Evolutionary conservation across 2,888 invertebrate genomes (phyloP), one percentile per base, ranked within the genome.

Genomic region (Leptinotarsa peninsularis): DNA sequence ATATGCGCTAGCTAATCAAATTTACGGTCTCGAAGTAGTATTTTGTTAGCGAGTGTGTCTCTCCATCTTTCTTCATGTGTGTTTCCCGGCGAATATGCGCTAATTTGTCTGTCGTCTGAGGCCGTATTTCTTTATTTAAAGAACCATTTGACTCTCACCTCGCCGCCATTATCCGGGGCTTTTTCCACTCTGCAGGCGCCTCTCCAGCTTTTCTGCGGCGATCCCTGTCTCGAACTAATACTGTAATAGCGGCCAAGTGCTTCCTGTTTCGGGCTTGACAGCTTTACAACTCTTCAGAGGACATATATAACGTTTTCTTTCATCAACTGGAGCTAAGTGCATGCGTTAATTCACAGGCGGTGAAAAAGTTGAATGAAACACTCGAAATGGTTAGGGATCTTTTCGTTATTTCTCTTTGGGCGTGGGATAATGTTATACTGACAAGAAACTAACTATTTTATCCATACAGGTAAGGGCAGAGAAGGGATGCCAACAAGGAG

Each of bases 41-140:
- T 84, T 84, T 81, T 82, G 83, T 83, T 83, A 82, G 78, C 76
- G 71, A 71, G 74, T 66, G 72, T 82, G 83, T 83, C 83, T 83
- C 80, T 83, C 81, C 82, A 82, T 84, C 84, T 84, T 82, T 85
- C 82, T 80, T 74, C 76, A 56, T 83, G 81, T 83, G 81, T 82
- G 76, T 79, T 76, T 49, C 67, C 67, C 74, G 76, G 79, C 74
- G 80, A 76, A 78, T 76, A 75, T 83, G 82, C 84, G 85, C 87
- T 88, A 88, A 88, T 88, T 88, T 87, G 88, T 88, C 87, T 88
- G 87, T 86, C 86, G 86, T 84, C 86, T 81, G 80, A 78, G 82
- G 84, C 84, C 84, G 86, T 88, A 88, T 88, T 88, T 88, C 88
- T 88, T 88, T 87, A 88, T 88, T 88, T 88, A 86, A 85, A 83